Evolutionary conservation across 37 sponge, comb jelly and placozoan species (phyloP).

Genomic region (Diacarnus erythraeanus): DNA sequence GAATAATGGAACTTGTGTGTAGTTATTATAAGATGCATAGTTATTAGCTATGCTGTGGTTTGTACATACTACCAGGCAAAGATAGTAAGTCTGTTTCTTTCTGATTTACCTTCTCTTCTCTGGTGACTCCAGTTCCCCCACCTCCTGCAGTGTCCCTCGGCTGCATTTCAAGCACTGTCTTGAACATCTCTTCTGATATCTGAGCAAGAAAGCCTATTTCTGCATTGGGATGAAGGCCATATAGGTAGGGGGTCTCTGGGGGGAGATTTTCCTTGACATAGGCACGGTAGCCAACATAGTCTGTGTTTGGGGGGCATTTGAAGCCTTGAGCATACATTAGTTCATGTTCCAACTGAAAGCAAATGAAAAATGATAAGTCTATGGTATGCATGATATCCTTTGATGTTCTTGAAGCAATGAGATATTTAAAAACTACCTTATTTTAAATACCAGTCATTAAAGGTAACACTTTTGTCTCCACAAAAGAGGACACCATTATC

Average conservation of each 20-base stretch:
- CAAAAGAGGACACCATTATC: background rate
- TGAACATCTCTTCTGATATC: slow-evolving; percentile 90
- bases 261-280: slow-evolving; percentile 95
- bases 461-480: background rate
- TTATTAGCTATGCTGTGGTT: no score
- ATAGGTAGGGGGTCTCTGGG: slow-evolving; percentile 96
- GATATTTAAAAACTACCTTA: no score
- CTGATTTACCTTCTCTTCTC: slow-evolving; percentile 94
- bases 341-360: slow-evolving; percentile 79
- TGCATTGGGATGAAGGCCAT: slow-evolving; percentile 98
- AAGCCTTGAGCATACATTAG: slow-evolving; percentile 87
- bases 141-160: slow-evolving; percentile 88
- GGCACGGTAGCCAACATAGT: slow-evolving; percentile 86
- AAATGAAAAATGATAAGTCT: background rate
- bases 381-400: background rate
- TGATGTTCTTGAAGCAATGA: background rate
- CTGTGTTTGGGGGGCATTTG: slow-evolving; percentile 84
- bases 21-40: no score
- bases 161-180: slow-evolving; percentile 99
- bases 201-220: slow-evolving; percentile 98
- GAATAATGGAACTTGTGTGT: background rate
- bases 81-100: no score
- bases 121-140: slow-evolving; percentile 77
- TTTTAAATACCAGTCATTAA: no score
- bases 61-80: no score